Evolutionary conservation across 2,113 vertebrate genomes (phyloP), one percentile per base, ranked within the genome.

Genomic region (Callocephalon fimbriatum): DNA sequence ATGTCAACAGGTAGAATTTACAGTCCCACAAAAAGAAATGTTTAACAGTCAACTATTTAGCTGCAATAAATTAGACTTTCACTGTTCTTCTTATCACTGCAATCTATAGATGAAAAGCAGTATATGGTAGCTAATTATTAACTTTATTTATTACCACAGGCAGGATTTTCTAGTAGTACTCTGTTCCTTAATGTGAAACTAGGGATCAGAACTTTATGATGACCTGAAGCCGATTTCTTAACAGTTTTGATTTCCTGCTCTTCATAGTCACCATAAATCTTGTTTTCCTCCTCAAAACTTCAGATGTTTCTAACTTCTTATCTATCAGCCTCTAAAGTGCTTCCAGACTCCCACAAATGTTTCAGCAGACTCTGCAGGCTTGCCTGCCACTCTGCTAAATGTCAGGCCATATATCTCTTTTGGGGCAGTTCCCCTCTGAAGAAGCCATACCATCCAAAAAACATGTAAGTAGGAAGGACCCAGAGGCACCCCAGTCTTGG

Each of bases 11-110:
- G 94, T 94, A 98, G 93, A 97, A 97, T 84, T 97, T 98, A 98
- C 97, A 97, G 96, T 96, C 77, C 92, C 97, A 95, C 90, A 96
- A 97, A 98, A 98, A 97, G 94, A 96, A 98, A 98, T 94, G 96
- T 97, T 97, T 98, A 96, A 98, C 95, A 98, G 97, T 96, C 97
- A 98, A 97, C 96, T 90, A 95, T 96, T 96, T 95, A 93, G 87
- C 84, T 79, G 86, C 81, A 86, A 76, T 97, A 97, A 97, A 97
- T 97, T 95, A 91, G 88, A 93, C 77, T 96, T 96, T 88, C 65
- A 88, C 83, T 80, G 47, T 72, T 97, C 22, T 85, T 87, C 86
- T 97, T 97, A 96, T 96, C 93, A 90, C 61, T 83, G 63, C 20
- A 10, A 93, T 95, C 95, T 96, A 75, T 61, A 91, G 90, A 95